Percentiles rank a stretch among this genome's conserved stretches.
These are phyloP conservation scores for Ryuthela nishihirai DNA, from an alignment of 2,888 invertebrate species.

Conservation along the genomic window DNA sequence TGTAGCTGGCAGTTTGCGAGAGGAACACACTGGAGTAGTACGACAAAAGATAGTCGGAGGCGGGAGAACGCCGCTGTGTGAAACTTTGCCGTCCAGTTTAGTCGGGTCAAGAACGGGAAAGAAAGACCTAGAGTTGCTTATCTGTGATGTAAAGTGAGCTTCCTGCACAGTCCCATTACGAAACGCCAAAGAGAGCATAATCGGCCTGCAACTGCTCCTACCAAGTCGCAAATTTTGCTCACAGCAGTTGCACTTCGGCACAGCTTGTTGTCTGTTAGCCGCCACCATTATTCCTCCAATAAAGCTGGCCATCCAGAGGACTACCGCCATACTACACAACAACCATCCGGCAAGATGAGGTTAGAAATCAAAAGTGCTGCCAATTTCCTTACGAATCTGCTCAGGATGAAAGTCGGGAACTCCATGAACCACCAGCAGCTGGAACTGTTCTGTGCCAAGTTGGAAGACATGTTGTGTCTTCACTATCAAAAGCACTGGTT, in stretches of 20 bases:
- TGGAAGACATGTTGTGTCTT: conserved; percentile 53
- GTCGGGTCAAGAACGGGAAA: no score
- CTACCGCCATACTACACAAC: conserved; percentile 1
- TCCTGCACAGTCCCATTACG: neutral
- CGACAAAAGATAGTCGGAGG: no score
- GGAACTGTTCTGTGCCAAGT: conserved; percentile 53
- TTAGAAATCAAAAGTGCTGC: conserved; percentile 56
- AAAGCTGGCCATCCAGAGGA: conserved; percentile 27
- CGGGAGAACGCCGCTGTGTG: no score
- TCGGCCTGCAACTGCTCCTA: neutral
- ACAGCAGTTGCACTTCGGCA: no score
- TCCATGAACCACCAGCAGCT: conserved; percentile 49
- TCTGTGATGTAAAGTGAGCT: conserved; percentile 12
- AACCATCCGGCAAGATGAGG: conserved; percentile 50
- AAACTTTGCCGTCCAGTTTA: no score
- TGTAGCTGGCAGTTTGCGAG: no score
- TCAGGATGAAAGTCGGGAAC: conserved; percentile 46
- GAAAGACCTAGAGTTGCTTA: neutral
- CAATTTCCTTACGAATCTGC: conserved; percentile 55
- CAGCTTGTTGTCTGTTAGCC: conserved; percentile 16
- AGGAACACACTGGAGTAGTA: no score
- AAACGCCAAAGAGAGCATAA: neutral
- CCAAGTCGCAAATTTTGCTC: neutral
- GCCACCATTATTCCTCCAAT: conserved; percentile 2
- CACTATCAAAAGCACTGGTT: conserved; percentile 68